Evolutionary conservation across 2,113 vertebrate genomes (phyloP).

Genomic region (Madoqua kirkii): DNA sequence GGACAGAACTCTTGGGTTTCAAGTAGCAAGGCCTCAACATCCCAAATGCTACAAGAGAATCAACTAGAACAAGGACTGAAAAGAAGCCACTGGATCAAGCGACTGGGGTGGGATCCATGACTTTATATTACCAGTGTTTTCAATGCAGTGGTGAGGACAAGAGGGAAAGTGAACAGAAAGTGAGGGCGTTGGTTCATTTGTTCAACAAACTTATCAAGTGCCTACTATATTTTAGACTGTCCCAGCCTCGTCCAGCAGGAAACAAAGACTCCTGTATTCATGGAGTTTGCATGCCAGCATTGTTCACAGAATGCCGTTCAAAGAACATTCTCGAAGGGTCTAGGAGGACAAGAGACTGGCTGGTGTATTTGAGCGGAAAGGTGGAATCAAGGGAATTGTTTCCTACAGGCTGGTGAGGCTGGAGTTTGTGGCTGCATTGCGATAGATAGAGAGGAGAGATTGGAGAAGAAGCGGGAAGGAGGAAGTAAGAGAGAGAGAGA

Average conservation of each 20-base stretch:
- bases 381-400: background rate
- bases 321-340: background rate
- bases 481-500: too few species aligned
- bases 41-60: background rate
- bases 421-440: background rate
- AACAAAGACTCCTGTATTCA: background rate
- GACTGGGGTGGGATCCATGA: too few species aligned
- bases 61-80: background rate
- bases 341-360: background rate
- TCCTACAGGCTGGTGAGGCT: background rate
- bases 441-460: background rate
- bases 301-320: background rate
- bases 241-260: background rate
- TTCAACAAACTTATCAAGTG: background rate
- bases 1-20: background rate
- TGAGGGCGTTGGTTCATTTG: background rate
- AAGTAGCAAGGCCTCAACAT: background rate
- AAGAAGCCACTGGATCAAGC: background rate
- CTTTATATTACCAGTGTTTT: background rate
- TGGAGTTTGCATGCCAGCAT: background rate
- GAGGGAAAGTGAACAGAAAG: background rate
- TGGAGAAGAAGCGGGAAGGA: background rate
- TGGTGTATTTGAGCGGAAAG: background rate
- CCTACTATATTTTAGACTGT: background rate
- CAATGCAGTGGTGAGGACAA: background rate